Evolutionary conservation across 2,888 invertebrate genomes (phyloP).

Genomic region (Euzetes globulus): DNA sequence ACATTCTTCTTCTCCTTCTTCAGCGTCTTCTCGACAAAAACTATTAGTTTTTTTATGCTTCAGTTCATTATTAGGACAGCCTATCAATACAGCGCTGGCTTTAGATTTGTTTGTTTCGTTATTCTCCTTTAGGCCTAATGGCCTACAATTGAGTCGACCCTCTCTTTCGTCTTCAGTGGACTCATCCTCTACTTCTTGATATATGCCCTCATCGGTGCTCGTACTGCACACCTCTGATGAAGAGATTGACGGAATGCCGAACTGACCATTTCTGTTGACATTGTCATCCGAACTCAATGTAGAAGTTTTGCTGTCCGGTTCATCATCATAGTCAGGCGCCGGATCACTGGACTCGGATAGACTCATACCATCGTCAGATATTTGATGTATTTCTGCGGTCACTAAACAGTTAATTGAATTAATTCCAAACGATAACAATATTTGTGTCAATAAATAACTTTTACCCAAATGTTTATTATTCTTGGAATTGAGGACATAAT

Average conservation of each 20-base stretch:
- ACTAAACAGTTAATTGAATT: conserved; percentile 37
- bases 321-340: conserved; percentile 61
- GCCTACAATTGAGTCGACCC: conserved; percentile 19
- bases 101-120: not conserved
- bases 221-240: conserved; percentile 40
- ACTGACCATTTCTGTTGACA: not conserved
- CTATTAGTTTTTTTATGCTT: conserved; percentile 9
- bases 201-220: conserved; percentile 42
- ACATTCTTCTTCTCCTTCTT: not conserved
- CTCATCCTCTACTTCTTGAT: conserved; percentile 40
- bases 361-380: conserved; percentile 42
- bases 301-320: conserved; percentile 51
- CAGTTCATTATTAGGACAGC: conserved; percentile 20
- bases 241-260: conserved; percentile 10
- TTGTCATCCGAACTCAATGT: conserved; percentile 55
- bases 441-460: conserved; percentile 2
- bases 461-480: conserved; percentile 39
- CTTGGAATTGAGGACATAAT: conserved; percentile 19
- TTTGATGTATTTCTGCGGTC: conserved; percentile 43
- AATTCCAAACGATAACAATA: not conserved
- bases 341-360: conserved; percentile 41
- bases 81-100: not conserved
- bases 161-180: conserved; percentile 26
- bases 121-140: not conserved
- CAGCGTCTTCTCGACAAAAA: not conserved